These are phyloP conservation scores for Steinernema feltiae DNA, from an alignment of 1,140 invertebrate genomes.

Conservation along the genomic window DNA sequence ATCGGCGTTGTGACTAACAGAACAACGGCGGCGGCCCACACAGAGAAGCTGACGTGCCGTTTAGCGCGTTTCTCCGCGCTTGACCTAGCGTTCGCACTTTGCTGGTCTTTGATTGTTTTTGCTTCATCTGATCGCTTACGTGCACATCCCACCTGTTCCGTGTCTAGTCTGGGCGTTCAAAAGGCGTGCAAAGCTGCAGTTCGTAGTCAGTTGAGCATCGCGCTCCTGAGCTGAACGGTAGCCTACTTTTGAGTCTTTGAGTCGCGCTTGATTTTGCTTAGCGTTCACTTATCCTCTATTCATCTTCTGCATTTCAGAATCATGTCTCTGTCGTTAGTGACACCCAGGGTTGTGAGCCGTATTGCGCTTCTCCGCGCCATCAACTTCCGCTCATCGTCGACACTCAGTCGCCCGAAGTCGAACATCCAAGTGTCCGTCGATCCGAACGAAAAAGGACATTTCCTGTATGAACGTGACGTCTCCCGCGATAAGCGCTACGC, in stretches of 20 bases:
- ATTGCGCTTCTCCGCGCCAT: not conserved
- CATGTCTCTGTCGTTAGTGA: constrained; percentile 1
- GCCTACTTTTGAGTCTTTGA: not conserved
- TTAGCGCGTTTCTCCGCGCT: too few relatives aligned
- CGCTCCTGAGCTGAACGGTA: too few relatives aligned
- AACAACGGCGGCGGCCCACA: too few relatives aligned
- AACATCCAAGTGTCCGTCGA: not conserved
- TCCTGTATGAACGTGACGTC: constrained; percentile 49
- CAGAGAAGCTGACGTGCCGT: too few relatives aligned
- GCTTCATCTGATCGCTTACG: too few relatives aligned
- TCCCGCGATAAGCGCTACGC: constrained; percentile 46
- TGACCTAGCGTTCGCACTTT: too few relatives aligned
- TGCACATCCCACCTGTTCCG: too few relatives aligned
- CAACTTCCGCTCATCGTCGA: not conserved
- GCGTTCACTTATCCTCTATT: not conserved
- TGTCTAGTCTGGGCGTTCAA: too few relatives aligned
- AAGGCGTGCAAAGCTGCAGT: too few relatives aligned
- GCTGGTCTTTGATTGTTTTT: too few relatives aligned
- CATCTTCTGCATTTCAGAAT: not conserved
- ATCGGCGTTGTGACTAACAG: too few relatives aligned
- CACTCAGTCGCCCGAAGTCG: not conserved
- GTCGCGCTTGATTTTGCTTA: not conserved
- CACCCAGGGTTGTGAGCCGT: not conserved
- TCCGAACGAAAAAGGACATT: constrained; percentile 30
- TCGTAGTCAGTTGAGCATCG: too few relatives aligned